Evolutionary conservation across 1,140 invertebrate genomes (phyloP).

Genomic region (Solen grandis): DNA sequence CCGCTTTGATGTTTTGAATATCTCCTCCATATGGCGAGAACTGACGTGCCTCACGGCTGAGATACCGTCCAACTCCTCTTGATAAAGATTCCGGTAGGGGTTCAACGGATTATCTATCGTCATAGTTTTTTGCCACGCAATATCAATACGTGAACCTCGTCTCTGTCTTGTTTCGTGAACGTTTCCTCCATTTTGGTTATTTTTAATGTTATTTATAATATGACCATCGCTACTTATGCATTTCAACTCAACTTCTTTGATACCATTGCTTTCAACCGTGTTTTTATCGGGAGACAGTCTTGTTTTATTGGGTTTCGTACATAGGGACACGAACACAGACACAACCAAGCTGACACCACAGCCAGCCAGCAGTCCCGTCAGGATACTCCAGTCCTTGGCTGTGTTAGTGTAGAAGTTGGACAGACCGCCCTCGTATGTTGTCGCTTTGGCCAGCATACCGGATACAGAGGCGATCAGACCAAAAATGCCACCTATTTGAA

Average conservation of each 20-base stretch:
- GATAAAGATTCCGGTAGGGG: slow-evolving; percentile 76
- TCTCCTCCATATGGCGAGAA: slow-evolving; percentile 36
- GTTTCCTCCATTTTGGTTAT: no score
- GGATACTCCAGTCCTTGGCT: slow-evolving; percentile 64
- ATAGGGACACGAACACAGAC: slow-evolving; percentile 61
- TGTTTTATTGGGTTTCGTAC: slow-evolving; percentile 44
- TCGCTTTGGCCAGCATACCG: slow-evolving; percentile 57
- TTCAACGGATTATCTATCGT: slow-evolving; percentile 80
- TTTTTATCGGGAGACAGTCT: slow-evolving; percentile 46
- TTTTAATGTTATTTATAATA: no score
- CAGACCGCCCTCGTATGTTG: slow-evolving; percentile 66
- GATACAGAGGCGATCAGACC: slow-evolving; percentile 59
- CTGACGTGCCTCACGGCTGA: slow-evolving; percentile 49
- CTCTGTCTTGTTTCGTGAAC: no score
- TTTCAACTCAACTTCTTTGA: slow-evolving; percentile 48
- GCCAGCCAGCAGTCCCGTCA: slow-evolving; percentile 52
- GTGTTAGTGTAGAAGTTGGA: slow-evolving; percentile 65
- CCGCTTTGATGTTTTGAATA: slow-evolving; percentile 46
- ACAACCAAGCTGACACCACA: slow-evolving; percentile 57
- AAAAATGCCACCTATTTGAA: slow-evolving; percentile 56
- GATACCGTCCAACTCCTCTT: slow-evolving; percentile 65
- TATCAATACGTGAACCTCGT: no score
- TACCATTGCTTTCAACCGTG: slow-evolving; percentile 40
- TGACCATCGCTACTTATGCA: no score
- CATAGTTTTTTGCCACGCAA: slow-evolving; percentile 77